phyloP scores from a whole-genome alignment of 2,888 invertebrate species.

The Pollenia griseotomentosa region DNA sequence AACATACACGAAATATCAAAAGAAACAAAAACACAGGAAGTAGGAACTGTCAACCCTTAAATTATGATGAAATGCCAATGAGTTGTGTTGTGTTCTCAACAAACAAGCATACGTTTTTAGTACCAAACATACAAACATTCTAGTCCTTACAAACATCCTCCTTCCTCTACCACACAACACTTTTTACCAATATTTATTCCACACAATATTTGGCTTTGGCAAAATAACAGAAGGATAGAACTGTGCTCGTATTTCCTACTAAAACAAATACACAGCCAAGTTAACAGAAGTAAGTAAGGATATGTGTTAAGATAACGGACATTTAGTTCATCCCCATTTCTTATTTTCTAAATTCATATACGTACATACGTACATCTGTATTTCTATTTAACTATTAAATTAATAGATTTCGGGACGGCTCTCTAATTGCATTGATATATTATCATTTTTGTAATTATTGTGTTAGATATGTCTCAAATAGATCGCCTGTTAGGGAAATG shows the following conservation, averaged over 20 bases:
- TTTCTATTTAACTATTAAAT: no score
- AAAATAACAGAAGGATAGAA: background rate
- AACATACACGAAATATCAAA: background rate
- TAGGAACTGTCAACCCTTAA: constrained; percentile 49
- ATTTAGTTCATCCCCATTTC: constrained; percentile 11
- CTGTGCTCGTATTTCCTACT: constrained; percentile 1
- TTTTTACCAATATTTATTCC: background rate
- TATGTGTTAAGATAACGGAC: background rate
- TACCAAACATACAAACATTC: constrained; percentile 28
- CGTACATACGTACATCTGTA: no score
- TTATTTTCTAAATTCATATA: background rate
- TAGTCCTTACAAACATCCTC: constrained; percentile 18
- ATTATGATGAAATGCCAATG: constrained; percentile 21
- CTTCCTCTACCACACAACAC: background rate
- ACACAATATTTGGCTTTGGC: background rate
- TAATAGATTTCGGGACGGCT: no score
- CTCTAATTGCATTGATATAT: no score
- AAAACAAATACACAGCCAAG: background rate
- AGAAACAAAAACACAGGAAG: background rate
- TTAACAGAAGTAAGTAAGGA: background rate
- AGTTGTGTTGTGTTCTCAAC: background rate
- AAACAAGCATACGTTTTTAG: constrained; percentile 46
- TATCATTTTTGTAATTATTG: no score
- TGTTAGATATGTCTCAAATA: no score
- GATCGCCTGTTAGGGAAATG: no score